phyloP scores from a whole-genome alignment of 2,888 invertebrate genomes.

The Drosophila peninsularis region DNA sequence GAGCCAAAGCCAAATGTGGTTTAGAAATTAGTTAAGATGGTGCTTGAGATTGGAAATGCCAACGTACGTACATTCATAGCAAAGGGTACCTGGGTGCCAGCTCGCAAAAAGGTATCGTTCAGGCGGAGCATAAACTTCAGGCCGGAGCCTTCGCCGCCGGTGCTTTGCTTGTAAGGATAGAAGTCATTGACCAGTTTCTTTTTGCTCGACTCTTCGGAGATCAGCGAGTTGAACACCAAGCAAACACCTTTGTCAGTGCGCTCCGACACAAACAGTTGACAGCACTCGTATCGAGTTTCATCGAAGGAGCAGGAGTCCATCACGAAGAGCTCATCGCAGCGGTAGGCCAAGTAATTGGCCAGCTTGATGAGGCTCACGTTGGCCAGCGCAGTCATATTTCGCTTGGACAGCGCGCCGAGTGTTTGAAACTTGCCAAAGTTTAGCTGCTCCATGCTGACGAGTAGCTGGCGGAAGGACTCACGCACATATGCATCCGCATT shows the following conservation, averaged over 20 bases:
- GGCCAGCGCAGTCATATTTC: slow-evolving; percentile 44
- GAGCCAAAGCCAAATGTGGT: not conserved
- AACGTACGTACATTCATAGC: slow-evolving; percentile 58
- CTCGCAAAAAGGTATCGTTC: slow-evolving; percentile 46
- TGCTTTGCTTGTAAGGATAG: slow-evolving; percentile 76
- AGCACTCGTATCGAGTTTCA: slow-evolving; percentile 83
- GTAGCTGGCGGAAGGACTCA: slow-evolving; percentile 60
- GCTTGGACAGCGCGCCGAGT: slow-evolving; percentile 39
- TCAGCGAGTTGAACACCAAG: slow-evolving; percentile 85
- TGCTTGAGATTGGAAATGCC: not conserved
- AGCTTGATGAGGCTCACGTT: slow-evolving; percentile 65
- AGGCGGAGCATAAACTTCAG: slow-evolving; percentile 63
- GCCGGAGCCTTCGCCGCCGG: slow-evolving; percentile 81
- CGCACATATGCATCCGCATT: slow-evolving; percentile 45
- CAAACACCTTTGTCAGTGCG: slow-evolving; percentile 84
- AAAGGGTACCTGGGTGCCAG: slow-evolving; percentile 40
- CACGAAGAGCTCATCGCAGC: slow-evolving; percentile 84
- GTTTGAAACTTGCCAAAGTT: slow-evolving; percentile 57
- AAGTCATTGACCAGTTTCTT: slow-evolving; percentile 61
- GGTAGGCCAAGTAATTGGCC: slow-evolving; percentile 70
- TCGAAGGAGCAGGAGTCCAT: slow-evolving; percentile 84
- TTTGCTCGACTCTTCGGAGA: slow-evolving; percentile 74
- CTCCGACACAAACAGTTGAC: slow-evolving; percentile 84
- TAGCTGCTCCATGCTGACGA: slow-evolving; percentile 60
- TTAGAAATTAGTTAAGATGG: not conserved